A percentile compares a stretch with the other conserved stretches of the same genome.
These are phyloP conservation scores for Lordiphosa andalusiaca DNA, from an alignment of 2,888 invertebrate genomes.

Conservation along the genomic window DNA sequence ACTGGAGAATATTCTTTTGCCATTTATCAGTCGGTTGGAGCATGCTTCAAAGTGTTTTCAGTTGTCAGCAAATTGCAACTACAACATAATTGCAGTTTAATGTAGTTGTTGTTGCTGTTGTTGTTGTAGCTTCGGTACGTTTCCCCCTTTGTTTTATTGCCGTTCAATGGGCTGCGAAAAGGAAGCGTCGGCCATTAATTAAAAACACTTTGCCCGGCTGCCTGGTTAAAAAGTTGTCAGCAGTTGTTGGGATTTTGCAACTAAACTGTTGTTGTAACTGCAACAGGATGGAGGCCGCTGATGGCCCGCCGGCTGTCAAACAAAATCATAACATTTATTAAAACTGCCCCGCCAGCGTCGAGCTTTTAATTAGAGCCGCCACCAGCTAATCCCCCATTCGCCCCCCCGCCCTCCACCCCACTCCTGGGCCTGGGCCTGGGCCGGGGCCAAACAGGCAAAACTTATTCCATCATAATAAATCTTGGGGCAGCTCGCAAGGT, in stretches of 20 bases:
- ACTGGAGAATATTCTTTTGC: slow-evolving; percentile 3
- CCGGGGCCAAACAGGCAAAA: slow-evolving; percentile 22
- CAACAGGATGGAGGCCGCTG: slow-evolving; percentile 16
- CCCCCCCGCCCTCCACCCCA: not conserved
- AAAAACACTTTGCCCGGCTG: slow-evolving; percentile 52
- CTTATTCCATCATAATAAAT: slow-evolving; percentile 75
- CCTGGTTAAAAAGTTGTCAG: slow-evolving; percentile 7
- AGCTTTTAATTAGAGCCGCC: slow-evolving; percentile 60
- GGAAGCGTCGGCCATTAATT: slow-evolving; percentile 54
- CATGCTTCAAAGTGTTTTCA: slow-evolving; percentile 1
- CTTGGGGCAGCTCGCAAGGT: slow-evolving; percentile 40
- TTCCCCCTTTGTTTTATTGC: slow-evolving; percentile 41
- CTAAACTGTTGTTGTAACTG: slow-evolving; percentile 3
- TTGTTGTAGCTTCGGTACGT: not conserved
- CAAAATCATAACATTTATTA: slow-evolving; percentile 65
- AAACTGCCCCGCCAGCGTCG: slow-evolving; percentile 41
- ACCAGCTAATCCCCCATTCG: slow-evolving; percentile 1
- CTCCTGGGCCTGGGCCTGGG: no score
- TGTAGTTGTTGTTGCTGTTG: slow-evolving; percentile 42
- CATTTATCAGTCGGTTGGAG: slow-evolving; percentile 5
- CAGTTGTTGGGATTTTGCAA: not conserved
- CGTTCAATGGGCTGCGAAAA: slow-evolving; percentile 44
- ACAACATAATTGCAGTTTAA: slow-evolving; percentile 61
- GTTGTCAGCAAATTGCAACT: not conserved
- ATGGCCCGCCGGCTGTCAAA: slow-evolving; percentile 40